Evolutionary conservation across 1,140 invertebrate species (phyloP).

Genomic region (Mamestra configurata): DNA sequence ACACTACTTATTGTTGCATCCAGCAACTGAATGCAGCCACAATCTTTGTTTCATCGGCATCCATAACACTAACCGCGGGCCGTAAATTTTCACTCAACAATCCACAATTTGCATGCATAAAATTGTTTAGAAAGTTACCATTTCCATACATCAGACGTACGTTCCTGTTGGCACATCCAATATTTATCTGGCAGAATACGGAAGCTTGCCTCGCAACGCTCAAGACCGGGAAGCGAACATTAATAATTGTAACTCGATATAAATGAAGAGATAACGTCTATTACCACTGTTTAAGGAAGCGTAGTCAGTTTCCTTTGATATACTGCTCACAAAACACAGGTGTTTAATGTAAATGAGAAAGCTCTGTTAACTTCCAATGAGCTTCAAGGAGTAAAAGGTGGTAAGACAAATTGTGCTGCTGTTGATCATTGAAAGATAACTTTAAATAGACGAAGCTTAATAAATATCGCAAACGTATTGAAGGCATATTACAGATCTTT

Average conservation of each 20-base stretch:
- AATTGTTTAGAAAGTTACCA: slow-evolving; percentile 51
- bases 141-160: slow-evolving; percentile 45
- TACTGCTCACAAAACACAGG: slow-evolving; percentile 54
- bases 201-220: slow-evolving; percentile 73
- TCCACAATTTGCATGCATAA: slow-evolving; percentile 52
- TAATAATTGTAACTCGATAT: slow-evolving; percentile 80
- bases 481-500: neutral
- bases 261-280: slow-evolving; percentile 81
- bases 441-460: neutral
- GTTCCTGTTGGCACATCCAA: slow-evolving; percentile 47
- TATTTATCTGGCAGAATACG: slow-evolving; percentile 64
- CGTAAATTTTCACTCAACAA: slow-evolving; percentile 49
- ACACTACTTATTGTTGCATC: slow-evolving; percentile 1
- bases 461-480: neutral
- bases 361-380: slow-evolving; percentile 8
- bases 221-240: slow-evolving; percentile 76
- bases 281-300: slow-evolving; percentile 80
- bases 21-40: neutral
- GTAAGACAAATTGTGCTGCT: neutral
- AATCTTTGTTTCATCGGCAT: slow-evolving; percentile 31
- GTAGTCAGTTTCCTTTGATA: slow-evolving; percentile 66
- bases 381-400: neutral
- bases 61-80: slow-evolving; percentile 39
- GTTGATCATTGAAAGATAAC: neutral
- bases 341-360: slow-evolving; percentile 50